These are phyloP conservation scores for Rhipidura dahli DNA, from an alignment of 2,113 vertebrate species.

Conservation along the genomic window DNA sequence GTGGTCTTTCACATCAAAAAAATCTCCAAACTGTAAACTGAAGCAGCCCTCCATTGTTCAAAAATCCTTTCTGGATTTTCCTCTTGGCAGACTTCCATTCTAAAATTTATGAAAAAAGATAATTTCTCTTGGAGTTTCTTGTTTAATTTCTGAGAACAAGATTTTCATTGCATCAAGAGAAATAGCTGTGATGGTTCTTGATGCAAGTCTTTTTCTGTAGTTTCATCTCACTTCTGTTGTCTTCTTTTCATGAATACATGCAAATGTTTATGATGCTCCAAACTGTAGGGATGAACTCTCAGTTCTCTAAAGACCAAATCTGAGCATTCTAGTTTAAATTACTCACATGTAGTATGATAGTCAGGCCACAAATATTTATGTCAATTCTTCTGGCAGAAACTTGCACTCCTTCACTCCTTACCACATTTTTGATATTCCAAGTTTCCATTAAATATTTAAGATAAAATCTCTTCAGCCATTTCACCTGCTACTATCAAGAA, in stretches of 20 bases:
- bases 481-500: neutral
- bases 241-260: neutral
- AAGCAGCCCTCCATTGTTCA: neutral
- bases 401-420: neutral
- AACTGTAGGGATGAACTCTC: neutral
- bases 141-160: neutral
- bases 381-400: neutral
- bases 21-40: neutral
- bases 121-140: neutral
- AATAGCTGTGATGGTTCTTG: neutral
- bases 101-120: neutral
- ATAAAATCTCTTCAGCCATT: neutral
- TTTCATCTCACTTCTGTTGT: neutral
- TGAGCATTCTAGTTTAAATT: neutral
- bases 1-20: neutral
- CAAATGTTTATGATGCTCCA: neutral
- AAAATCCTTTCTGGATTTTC: neutral
- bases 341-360: neutral
- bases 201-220: neutral
- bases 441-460: neutral
- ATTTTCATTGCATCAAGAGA: neutral
- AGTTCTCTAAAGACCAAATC: neutral
- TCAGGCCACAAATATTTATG: neutral
- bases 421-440: neutral
- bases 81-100: neutral